Base-by-base conservation (phyloP, 2,888 invertebrate genomes). In the Meiosimyza platycephala region DNA sequence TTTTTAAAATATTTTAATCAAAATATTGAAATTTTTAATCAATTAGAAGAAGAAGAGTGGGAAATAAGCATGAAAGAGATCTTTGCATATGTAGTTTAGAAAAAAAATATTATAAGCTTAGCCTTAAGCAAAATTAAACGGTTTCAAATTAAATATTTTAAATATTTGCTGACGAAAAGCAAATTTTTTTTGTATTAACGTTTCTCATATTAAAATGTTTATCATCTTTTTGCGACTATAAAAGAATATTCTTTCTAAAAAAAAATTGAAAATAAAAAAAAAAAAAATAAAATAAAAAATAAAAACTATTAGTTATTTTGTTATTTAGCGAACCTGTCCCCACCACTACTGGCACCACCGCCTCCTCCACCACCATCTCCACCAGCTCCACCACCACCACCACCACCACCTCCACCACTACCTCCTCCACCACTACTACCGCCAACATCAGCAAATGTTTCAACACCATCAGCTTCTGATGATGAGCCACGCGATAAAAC, bases 391-490 rank as follows among this genome's bases (percentile, higher is more conserved):
- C 96, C 95, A 88, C 96, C 96, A 88, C 97, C 82, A 81, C 65
- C 65, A 70, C 73, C 55, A 65, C 63, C 74, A 65, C 64, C 66
- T 6, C 80, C 81, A 80, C 83, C 82, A 80, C 73, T 65, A 73
- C 73, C 63, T 65, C 63, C 74, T 59, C 64, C 54, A 40, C 80
- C 81, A 79, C 76, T 76, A 77, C 77, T 75, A 75, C 75, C 74
- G 71, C 77, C 77, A 88, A 80, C 80, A 81, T 95, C 95, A 81
- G 90, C 90, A 84, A 92, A 92, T 83, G 93, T 92, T 88, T 94
- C 94, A 88, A 96, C 95, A 88, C 96, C 96, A 88, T 97, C 97
- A 88, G 96, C 96, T 88, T 96, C 96, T 84, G 96, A 95, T 84
- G 96, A 96, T 84, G 96, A 96, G 85, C 95, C 94, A 85, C 96